Conservation (phyloP, 2,113 vertebrate species). For the Chloropsis hardwickii region DNA sequence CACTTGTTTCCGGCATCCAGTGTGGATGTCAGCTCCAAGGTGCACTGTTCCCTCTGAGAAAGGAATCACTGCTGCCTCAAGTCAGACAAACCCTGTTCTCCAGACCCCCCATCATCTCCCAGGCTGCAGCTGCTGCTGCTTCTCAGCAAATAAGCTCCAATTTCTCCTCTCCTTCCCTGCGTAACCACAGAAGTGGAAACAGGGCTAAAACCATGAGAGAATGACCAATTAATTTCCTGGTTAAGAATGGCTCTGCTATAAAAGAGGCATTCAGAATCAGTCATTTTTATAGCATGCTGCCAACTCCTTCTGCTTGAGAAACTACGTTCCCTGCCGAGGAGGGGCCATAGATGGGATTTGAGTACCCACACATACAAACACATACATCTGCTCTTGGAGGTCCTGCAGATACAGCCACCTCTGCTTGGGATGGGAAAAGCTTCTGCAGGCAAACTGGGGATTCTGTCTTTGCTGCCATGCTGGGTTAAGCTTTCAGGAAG, state of each 20-base stretch:
- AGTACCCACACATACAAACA: background rate
- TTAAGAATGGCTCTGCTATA: background rate
- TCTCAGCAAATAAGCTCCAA: background rate
- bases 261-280: background rate
- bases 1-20: background rate
- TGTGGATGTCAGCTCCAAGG: accelerated
- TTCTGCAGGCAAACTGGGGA: background rate
- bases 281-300: background rate
- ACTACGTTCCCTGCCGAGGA: background rate
- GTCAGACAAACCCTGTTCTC: background rate
- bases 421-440: background rate
- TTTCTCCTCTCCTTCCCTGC: background rate
- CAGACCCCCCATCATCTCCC: background rate
- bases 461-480: background rate
- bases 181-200: background rate
- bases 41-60: background rate
- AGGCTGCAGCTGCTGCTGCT: background rate
- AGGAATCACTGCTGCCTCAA: background rate
- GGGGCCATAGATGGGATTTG: background rate
- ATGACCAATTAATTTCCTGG: background rate
- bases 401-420: background rate
- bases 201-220: background rate
- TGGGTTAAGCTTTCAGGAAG: background rate
- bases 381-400: background rate
- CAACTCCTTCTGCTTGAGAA: background rate